Conservation (phyloP, 2,113 vertebrate species). For the Odocoileus virginianus region DNA sequence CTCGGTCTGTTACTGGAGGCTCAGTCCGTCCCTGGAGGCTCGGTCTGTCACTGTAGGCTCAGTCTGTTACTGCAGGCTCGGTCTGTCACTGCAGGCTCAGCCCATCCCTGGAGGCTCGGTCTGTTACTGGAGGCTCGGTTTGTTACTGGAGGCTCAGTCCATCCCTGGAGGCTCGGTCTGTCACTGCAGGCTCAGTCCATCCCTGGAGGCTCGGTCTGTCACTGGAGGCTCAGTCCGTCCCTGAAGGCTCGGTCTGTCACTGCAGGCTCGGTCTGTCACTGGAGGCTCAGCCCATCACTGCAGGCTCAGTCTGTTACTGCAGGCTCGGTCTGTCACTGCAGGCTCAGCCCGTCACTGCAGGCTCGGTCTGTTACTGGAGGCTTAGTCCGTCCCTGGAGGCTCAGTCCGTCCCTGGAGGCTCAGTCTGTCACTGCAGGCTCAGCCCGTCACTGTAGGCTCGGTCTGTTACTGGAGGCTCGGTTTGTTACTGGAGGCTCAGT, state of each 20-base stretch:
- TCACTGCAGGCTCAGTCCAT: accelerated
- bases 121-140: accelerated
- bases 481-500: accelerated
- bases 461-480: accelerated
- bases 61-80: accelerated
- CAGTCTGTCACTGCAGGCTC: accelerated
- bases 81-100: neutral
- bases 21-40: accelerated
- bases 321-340: accelerated
- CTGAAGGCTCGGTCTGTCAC: accelerated
- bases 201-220: accelerated
- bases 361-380: too few species aligned
- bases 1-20: accelerated
- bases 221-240: accelerated
- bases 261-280: neutral
- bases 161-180: too few species aligned
- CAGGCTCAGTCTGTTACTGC: accelerated
- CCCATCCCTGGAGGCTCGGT: accelerated
- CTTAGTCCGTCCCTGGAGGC: too few species aligned
- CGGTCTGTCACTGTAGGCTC: too few species aligned
- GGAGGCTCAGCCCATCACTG: accelerated
- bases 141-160: too few species aligned
- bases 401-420: neutral
- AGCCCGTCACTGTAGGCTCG: accelerated
- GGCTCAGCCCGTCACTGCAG: accelerated